Evolutionary conservation across 2,888 invertebrate species (phyloP), one percentile per base, ranked within the genome.

Genomic region (Ganaspis brasiliensis): DNA sequence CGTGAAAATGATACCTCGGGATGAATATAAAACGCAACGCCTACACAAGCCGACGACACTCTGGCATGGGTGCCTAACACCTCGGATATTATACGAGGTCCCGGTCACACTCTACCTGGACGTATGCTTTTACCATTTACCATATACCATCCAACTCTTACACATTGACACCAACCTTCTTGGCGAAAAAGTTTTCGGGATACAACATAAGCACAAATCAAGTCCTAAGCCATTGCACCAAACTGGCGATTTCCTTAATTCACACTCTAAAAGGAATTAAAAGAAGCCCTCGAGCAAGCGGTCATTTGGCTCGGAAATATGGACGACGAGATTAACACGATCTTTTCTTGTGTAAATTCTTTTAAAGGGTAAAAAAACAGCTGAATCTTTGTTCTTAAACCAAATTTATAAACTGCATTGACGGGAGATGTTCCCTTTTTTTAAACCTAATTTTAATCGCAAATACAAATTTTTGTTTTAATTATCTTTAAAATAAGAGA

Each of bases 11-110:
- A 91, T 91, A 91, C 90, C 89, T 88, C 84, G 86, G 80, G 81
- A 84, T 88, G 90, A 89, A 89, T 90, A 90, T 89, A 90, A 90
- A 90, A 90, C 89, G 89, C 87, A n/a, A 87, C 90, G 90, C 91
- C 90, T 87, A 89, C 89, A 88, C 87, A 79, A 76, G 86, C 82
- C 85, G 84, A 85, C 88, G 79, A 81, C 79, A 77, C 77, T 71
- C 63, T 76, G 74, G 77, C 81, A 78, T 78, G 83, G 83, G 81
- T 82, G 83, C 84, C 82, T 83, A 86, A 86, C 84, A 84, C 85
- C 84, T 85, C 79, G 84, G 84, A 87, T 88, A 88, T 87, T 88
- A 87, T 88, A 88, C 86, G 87, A 87, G 87, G 85, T 83, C 87
- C 86, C 84, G 83, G 83, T 83, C 83, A 26, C 55, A 40, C 21